phyloP scores from a whole-genome alignment of 2,113 vertebrate species.

The Lathamus discolor region DNA sequence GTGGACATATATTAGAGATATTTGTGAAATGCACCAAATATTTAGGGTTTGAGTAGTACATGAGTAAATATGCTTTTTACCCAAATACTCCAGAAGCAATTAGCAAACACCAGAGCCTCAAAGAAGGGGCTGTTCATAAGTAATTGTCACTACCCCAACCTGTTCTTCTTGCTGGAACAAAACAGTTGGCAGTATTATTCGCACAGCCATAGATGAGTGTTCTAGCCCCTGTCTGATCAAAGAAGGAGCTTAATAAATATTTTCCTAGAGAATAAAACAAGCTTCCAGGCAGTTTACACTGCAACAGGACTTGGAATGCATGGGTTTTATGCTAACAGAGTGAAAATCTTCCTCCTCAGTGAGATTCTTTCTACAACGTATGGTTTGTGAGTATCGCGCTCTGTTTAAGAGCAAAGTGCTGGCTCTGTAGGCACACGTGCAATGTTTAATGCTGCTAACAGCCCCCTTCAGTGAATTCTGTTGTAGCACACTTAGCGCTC shows the following conservation, averaged over 20 bases:
- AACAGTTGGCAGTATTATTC: neutral
- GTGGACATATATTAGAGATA: neutral
- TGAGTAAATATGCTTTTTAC: slow-evolving; percentile 38
- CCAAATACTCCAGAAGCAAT: slow-evolving; percentile 10
- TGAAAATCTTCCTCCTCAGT: neutral
- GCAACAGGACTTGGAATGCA: neutral
- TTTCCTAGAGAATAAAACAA: neutral
- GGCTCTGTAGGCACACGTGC: rapidly evolving
- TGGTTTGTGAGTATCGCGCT: neutral
- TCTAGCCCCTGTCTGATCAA: neutral
- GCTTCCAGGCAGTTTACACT: neutral
- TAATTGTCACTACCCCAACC: neutral
- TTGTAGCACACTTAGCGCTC: neutral
- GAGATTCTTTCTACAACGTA: neutral
- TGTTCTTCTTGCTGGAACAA: neutral
- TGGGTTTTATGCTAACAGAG: neutral
- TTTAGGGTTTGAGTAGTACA: neutral
- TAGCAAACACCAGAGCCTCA: slow-evolving; percentile 30
- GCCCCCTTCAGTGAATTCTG: neutral
- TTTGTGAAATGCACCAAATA: slow-evolving; percentile 12
- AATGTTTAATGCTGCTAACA: neutral
- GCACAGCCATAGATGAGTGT: neutral
- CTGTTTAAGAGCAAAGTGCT: neutral
- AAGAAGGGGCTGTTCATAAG: slow-evolving; percentile 22
- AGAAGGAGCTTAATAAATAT: neutral